Percentiles rank a stretch among this genome's conserved stretches.
These are phyloP conservation scores for Anolis sagrei DNA, from an alignment of 2,113 vertebrate species.

Conservation along the genomic window DNA sequence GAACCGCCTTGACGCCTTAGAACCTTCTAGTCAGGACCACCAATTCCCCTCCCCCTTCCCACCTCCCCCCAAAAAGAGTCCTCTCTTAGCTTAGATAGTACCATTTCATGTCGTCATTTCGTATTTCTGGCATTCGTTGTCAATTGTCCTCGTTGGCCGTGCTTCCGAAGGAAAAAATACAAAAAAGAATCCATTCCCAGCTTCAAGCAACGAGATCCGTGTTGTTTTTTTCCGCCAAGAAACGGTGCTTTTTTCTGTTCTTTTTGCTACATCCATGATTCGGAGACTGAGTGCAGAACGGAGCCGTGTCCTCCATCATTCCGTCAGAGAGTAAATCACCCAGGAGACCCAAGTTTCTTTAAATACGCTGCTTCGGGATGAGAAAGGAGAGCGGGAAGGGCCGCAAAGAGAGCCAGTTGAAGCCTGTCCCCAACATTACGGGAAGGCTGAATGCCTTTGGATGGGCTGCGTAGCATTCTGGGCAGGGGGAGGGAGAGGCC, in stretches of 20 bases:
- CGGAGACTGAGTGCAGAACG: conserved; percentile 59
- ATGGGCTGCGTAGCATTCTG: too few relatives aligned
- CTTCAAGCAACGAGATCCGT: conserved; percentile 71
- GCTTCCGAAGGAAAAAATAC: conserved; percentile 89
- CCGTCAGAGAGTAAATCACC: background rate
- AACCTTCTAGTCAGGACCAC: conserved; percentile 85
- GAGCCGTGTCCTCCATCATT: conserved; percentile 71
- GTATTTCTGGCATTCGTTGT: conserved; percentile 79
- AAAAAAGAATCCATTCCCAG: conserved; percentile 70
- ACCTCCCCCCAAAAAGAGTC: conserved; percentile 64
- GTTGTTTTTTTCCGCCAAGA: conserved; percentile 62
- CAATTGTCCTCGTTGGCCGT: conserved; percentile 82
- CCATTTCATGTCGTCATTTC: conserved; percentile 82
- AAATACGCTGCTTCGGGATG: too few relatives aligned
- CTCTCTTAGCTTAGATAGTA: conserved; percentile 88
- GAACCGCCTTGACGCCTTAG: conserved; percentile 86
- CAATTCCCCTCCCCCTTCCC: conserved; percentile 74
- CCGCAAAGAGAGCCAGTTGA: too few relatives aligned
- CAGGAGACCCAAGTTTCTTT: too few relatives aligned
- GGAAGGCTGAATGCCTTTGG: too few relatives aligned
- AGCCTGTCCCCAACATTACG: too few relatives aligned
- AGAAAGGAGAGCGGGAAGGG: too few relatives aligned
- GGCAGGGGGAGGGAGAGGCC: too few relatives aligned
- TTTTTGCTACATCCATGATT: conserved; percentile 74
- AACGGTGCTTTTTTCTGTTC: conserved; percentile 67